Percentiles rank a stretch among this genome's conserved stretches.
phyloP scores from a whole-genome alignment of 2,888 invertebrate species.

The Heliconius erato region DNA sequence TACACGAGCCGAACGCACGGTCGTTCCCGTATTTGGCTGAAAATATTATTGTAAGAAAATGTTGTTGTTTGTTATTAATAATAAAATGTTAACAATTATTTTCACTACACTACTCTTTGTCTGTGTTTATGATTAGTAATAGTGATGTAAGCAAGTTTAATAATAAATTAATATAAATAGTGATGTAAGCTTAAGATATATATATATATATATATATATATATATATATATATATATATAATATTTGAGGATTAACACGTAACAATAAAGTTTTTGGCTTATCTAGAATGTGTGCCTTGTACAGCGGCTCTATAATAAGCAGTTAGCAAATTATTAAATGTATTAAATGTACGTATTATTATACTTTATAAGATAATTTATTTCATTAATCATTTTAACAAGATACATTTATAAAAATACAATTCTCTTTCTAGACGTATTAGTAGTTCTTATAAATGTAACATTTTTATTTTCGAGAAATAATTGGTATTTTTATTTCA shows the following conservation, averaged over 20 bases:
- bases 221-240: not conserved
- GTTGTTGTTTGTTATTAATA: not conserved
- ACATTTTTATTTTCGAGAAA: too few species aligned
- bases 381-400: not conserved
- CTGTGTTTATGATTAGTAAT: not conserved
- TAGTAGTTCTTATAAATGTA: not conserved
- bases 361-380: not conserved
- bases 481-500: too few species aligned
- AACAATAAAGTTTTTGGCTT: not conserved
- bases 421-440: not conserved
- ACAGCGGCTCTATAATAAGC: not conserved
- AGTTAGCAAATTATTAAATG: too few species aligned
- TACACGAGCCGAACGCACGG: too few species aligned
- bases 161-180: not conserved
- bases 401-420: slow-evolving; percentile 5
- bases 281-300: not conserved
- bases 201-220: not conserved
- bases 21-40: too few species aligned
- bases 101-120: not conserved
- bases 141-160: not conserved
- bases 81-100: not conserved
- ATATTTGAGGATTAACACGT: not conserved
- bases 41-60: too few species aligned
- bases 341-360: not conserved
- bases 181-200: not conserved